Base-by-base conservation (phyloP, 2,113 vertebrate genomes). In the Apaloderma vittatum region DNA sequence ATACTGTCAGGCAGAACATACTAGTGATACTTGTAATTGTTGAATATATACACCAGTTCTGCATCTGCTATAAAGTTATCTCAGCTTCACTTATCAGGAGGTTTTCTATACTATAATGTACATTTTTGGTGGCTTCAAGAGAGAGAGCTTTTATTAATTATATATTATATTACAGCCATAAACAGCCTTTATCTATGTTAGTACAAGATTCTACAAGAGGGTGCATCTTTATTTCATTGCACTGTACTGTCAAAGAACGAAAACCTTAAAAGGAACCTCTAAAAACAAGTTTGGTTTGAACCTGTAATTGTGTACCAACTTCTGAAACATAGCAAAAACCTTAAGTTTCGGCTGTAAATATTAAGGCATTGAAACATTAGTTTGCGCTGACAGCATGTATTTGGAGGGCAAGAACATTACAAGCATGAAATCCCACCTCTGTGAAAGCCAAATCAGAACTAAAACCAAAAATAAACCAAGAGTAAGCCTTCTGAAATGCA, bases 101-200 rank as follows among this genome's bases (percentile, higher is more conserved):
- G 84, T 62, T 96, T 94, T 91, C 77, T 76, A 91, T 96, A 36
- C 62, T 45, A 83, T 80, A 89, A 94, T 85, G 73, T 73, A 73
- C 46, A 29, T 94, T 92, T 96, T 55, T 49, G 12, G 19, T 94
- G 61, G 46, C 22, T 92, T 95, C 45, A 74, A 83, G 67, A 86
- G 74, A 96, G 91, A 91, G 37, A 86, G 34, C 3, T 76, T 89
- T 93, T 77, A 89, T 77, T 96, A 96, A 91, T 93, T 76, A 76
- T 23, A 18, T 40, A 26, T 85, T 88, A 74, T 84, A 66, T 86
- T 89, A 83, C 93, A 93, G 78, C 62, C 43, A 79, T 59, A 81
- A 93, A 57, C 73, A 77, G 65, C 59, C 48, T 87, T 90, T 71
- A 92, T 67, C 92, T 86, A 67, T 23, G 9, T 80, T 70, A 86